phyloP scores from a whole-genome alignment of 2,113 vertebrate genomes.

The Xyrauchen texanus region DNA sequence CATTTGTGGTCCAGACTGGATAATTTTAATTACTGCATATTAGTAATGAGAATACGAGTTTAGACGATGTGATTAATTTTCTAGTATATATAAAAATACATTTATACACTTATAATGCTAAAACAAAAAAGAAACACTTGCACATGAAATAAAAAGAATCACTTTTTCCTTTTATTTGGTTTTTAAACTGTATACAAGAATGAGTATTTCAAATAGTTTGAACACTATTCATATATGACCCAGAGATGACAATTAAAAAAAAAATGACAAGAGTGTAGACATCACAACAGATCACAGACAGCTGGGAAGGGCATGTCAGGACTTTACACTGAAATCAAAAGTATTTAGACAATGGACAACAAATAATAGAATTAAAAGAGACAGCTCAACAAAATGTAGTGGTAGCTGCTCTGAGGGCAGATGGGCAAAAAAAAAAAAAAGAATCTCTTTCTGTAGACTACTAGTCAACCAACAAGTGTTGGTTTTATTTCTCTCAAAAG shows the following conservation, averaged over 20 bases:
- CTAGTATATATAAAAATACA: background rate
- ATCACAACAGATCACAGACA: conserved; percentile 52
- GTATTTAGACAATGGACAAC: conserved; percentile 12
- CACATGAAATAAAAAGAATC: conserved; percentile 70
- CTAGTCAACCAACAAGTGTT: too few species aligned
- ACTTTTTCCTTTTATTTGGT: conserved; percentile 72
- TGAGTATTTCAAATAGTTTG: conserved; percentile 67
- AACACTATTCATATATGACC: conserved; percentile 58
- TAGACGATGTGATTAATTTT: too few species aligned
- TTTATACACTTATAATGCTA: background rate
- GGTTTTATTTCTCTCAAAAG: conserved; percentile 21
- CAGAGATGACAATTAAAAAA: conserved; percentile 64
- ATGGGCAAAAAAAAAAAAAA: conserved; percentile 16
- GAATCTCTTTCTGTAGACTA: background rate
- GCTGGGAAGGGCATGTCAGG: conserved; percentile 45
- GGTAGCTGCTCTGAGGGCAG: conserved; percentile 23
- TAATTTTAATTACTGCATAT: too few species aligned
- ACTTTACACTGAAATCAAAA: conserved; percentile 17
- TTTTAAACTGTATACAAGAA: conserved; percentile 77
- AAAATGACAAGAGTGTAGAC: conserved; percentile 47
- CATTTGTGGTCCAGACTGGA: too few species aligned
- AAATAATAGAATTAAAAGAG: conserved; percentile 27
- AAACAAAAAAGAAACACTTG: conserved; percentile 37
- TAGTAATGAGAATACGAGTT: too few species aligned
- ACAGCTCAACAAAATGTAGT: conserved; percentile 26